Conservation (phyloP, 2,113 vertebrate species). For the Gymnobelideus leadbeateri region DNA sequence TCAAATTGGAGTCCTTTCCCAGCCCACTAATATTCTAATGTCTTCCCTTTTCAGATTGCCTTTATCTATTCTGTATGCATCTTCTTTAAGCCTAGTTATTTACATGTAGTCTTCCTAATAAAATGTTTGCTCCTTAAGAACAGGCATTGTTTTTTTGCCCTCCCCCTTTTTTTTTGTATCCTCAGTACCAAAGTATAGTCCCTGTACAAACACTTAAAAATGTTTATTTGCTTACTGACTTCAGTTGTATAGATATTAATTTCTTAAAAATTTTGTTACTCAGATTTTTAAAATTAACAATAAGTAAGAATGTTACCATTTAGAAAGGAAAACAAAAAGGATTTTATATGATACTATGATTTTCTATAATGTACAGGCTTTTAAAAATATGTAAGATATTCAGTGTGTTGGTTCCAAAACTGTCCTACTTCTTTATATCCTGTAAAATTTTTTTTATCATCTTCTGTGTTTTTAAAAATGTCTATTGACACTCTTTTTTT, state of each 20-base stretch:
- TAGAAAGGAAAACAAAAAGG: too few relatives aligned
- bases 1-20: not conserved
- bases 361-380: not conserved
- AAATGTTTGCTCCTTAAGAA: fast-evolving
- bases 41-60: fast-evolving
- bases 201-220: not conserved
- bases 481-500: not conserved
- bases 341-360: not conserved
- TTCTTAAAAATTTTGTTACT: not conserved
- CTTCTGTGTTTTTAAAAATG: not conserved
- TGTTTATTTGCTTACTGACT: not conserved
- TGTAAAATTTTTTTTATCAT: not conserved
- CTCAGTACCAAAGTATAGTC: fast-evolving
- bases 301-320: not conserved
- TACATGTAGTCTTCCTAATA: not conserved
- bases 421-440: not conserved
- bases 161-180: fast-evolving
- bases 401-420: not conserved
- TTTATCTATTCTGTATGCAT: not conserved
- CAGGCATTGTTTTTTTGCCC: too few relatives aligned
- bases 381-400: not conserved
- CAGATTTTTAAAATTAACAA: not conserved
- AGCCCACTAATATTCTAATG: fast-evolving
- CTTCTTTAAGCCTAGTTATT: too few relatives aligned
- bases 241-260: not conserved